Conservation (phyloP, 2,888 invertebrate genomes). For the Lordiphosa andalusiaca region DNA sequence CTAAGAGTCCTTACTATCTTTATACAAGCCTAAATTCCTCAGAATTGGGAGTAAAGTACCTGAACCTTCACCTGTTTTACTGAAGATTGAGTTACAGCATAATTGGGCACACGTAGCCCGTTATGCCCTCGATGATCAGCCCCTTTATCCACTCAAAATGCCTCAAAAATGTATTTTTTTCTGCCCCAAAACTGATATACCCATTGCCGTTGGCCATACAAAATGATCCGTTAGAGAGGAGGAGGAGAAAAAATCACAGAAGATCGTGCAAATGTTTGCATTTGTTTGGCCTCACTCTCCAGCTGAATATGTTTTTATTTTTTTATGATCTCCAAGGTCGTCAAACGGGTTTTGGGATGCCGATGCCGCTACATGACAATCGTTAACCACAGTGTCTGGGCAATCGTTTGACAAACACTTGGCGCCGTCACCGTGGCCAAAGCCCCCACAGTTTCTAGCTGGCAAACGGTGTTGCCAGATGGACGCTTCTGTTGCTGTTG, state of each 20-base stretch:
- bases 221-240: not conserved
- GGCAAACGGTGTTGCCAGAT: conserved; percentile 47
- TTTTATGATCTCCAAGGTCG: conserved; percentile 78
- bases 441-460: conserved; percentile 23
- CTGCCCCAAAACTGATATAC: too few species aligned
- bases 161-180: too few species aligned
- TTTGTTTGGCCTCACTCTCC: conserved; percentile 55
- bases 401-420: conserved; percentile 76
- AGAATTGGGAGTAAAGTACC: too few species aligned
- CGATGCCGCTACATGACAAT: conserved; percentile 51
- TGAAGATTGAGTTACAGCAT: too few species aligned
- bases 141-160: too few species aligned
- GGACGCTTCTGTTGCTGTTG: conserved; percentile 13
- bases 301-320: conserved; percentile 24
- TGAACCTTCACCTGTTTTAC: too few species aligned
- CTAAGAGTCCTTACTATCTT: too few species aligned
- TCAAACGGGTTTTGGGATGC: conserved; percentile 70
- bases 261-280: conserved; percentile 41
- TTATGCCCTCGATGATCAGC: too few species aligned
- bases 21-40: too few species aligned
- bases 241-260: conserved; percentile 14
- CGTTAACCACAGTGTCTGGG: conserved; percentile 58
- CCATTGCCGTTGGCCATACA: conserved; percentile 1
- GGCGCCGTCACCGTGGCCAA: conserved; percentile 53
- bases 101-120: too few species aligned